A percentile compares a stretch with the other conserved stretches of the same genome.
Conservation (phyloP, 2,797 vertebrate genomes). For the Podarcis siculus region DNA sequence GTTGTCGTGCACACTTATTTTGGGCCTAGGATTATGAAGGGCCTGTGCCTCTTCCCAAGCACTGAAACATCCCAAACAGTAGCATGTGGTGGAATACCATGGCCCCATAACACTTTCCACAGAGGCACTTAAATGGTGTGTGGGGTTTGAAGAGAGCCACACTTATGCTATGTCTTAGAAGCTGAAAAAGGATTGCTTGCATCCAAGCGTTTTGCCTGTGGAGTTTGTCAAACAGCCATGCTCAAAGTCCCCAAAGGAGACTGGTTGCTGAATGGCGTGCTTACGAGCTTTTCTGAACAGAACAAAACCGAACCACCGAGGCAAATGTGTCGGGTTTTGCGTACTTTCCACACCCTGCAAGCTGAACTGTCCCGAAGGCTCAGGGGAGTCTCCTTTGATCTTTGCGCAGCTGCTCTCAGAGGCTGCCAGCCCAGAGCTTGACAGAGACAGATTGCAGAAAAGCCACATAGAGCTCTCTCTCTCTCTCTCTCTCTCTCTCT, state of each 20-base stretch:
- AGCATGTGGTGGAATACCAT: no score
- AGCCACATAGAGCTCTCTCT: background rate
- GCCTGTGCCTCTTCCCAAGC: background rate
- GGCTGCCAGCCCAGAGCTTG: background rate
- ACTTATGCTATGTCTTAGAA: background rate
- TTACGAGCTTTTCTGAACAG: background rate
- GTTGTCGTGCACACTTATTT: background rate
- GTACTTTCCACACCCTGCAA: constrained; percentile 29
- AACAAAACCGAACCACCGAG: constrained; percentile 29
- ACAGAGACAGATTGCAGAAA: background rate
- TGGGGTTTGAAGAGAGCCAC: background rate
- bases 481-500: no score
- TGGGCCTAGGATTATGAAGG: background rate
- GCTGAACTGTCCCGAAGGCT: constrained; percentile 36
- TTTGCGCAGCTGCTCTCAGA: background rate
- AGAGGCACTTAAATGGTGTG: background rate
- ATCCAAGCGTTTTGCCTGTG: background rate
- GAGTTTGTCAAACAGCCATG: background rate
- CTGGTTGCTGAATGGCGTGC: background rate
- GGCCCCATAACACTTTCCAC: no score
- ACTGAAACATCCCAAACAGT: background rate
- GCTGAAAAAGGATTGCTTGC: background rate
- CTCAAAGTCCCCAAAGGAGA: background rate
- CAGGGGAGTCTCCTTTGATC: constrained; percentile 23
- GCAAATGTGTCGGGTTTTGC: constrained; percentile 22